Evolutionary conservation across 2,113 vertebrate species (phyloP).

Genomic region (Ictidomys tridecemlineatus): DNA sequence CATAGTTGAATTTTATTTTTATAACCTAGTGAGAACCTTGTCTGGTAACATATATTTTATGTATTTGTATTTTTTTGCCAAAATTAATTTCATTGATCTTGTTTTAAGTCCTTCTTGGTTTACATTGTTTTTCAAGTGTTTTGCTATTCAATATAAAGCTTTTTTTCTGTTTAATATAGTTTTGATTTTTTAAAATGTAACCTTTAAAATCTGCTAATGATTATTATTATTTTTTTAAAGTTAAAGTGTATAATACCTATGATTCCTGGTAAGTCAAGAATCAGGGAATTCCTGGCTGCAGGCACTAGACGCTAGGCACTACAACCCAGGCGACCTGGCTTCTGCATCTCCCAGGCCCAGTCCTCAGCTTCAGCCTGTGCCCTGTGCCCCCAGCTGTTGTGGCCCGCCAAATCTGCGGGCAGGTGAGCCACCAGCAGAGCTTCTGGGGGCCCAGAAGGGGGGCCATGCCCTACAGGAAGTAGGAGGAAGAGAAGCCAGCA

Average conservation of each 20-base stretch:
- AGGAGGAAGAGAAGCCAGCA: too few species aligned
- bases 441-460: too few species aligned
- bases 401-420: too few species aligned
- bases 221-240: not conserved
- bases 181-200: slow-evolving; percentile 28
- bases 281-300: too few species aligned
- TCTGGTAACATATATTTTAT: slow-evolving; percentile 27
- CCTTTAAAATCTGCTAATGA: not conserved
- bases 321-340: too few species aligned
- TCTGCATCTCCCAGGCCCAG: too few species aligned
- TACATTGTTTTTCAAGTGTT: slow-evolving; percentile 1
- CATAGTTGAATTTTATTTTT: slow-evolving; percentile 36
- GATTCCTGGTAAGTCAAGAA: not conserved
- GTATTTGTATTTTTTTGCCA: slow-evolving; percentile 16
- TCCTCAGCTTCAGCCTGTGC: too few species aligned
- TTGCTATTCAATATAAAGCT: slow-evolving; percentile 20
- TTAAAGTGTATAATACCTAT: not conserved
- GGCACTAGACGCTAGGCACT: too few species aligned
- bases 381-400: too few species aligned
- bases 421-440: too few species aligned
- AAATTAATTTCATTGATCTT: slow-evolving; percentile 56
- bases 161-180: slow-evolving; percentile 8
- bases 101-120: slow-evolving; percentile 4
- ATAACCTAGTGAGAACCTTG: not conserved
- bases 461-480: too few species aligned